Conservation (phyloP, 2,113 vertebrate genomes). For the Tauraco erythrolophus region DNA sequence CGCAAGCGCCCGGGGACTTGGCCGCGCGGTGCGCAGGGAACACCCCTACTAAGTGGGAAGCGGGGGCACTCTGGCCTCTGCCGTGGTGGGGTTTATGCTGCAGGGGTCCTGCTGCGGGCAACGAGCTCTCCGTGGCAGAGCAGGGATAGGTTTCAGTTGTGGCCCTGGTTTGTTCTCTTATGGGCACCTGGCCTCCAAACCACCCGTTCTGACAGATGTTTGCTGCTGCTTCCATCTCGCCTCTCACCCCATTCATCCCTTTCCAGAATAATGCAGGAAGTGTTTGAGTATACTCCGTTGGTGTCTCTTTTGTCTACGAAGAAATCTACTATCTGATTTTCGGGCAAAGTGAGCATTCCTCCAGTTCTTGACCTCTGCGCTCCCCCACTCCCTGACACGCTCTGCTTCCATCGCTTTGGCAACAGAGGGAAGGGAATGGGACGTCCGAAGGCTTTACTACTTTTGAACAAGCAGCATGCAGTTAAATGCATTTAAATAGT, state of each 20-base stretch:
- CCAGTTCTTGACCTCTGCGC: background rate
- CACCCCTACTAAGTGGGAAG: background rate
- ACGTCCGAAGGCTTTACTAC: background rate
- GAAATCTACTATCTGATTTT: background rate
- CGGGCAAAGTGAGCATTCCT: background rate
- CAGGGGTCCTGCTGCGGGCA: background rate
- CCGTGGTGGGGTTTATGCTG: rapidly evolving
- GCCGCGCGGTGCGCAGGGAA: too few species aligned
- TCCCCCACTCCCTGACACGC: background rate
- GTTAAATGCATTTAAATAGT: background rate
- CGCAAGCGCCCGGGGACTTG: background rate
- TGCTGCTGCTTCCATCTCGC: background rate
- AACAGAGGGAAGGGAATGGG: background rate
- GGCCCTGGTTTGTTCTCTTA: background rate
- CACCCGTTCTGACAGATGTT: background rate
- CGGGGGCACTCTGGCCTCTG: too few species aligned
- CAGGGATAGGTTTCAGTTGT: background rate
- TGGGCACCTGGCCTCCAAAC: background rate
- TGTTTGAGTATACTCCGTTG: background rate
- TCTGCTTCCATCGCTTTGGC: background rate
- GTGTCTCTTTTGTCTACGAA: background rate
- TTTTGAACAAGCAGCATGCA: background rate
- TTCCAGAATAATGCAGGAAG: background rate
- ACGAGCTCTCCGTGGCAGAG: background rate
- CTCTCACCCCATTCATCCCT: background rate